Evolutionary conservation across 2,888 invertebrate genomes (phyloP), one percentile per base, ranked within the genome.

Genomic region (Coleophora deauratella): DNA sequence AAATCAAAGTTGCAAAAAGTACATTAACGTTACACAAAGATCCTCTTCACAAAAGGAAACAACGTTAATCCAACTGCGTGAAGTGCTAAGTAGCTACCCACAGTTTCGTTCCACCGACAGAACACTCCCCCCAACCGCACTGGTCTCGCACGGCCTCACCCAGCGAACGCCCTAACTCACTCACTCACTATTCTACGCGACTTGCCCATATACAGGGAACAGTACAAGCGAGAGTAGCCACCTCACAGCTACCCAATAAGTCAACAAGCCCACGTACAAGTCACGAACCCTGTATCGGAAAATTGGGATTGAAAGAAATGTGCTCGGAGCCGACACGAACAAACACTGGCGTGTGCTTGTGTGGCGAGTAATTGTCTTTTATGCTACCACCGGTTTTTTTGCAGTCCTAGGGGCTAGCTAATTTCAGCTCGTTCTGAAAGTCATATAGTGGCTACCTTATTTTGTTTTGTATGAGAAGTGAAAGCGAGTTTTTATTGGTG

Each of bases 241-340:
- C 21, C 21, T 6, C 31, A 11, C 14, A 33, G 38, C 21, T 15
- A 52, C 52, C 49, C 59, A 66, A 64, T 64, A 70, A 72, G 67
- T 67, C 67, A 71, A 70, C 65, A 69, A 46, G 55, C 54, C 27
- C 12, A 52, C 52, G 47, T 50, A 42, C 51, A 47, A 69, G 70
- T 70, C 69, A 71, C 66, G 69, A 69, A 66, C 45, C 44, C 51
- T 39, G 68, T 67, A 72, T 71, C 61, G 69, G 62, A 62, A 62
- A 71, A 73, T 71, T 62, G 53, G 65, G 58, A 72, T 68, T 66
- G 72, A 72, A 78, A 72, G 72, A 71, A 73, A 71, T 55, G 58
- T 58, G 53, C 57, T 47, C 54, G 54, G 44, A 52, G 44, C 42
- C 51, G 55, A 55, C 52, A 58, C 51, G 61, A 57, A 59, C 61